Base-by-base conservation (phyloP, 2,888 invertebrate genomes). In the Callyntrura sp. region DNA sequence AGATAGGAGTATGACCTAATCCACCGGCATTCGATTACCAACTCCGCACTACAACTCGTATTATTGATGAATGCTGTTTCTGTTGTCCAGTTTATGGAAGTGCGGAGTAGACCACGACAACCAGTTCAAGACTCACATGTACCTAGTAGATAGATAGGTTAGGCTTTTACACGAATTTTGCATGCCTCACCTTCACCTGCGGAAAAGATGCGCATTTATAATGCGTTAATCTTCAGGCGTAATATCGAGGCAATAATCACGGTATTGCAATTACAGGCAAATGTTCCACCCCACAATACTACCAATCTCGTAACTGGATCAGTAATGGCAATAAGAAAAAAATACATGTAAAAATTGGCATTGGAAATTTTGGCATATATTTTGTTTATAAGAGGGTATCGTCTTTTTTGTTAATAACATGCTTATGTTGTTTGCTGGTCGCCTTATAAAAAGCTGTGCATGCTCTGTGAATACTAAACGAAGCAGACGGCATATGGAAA, bases 291-390 rank as follows among this genome's bases (percentile, higher is more conserved):
- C 62, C 28, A 85, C 25, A 35, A 76, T 17, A 14, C 12, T 62
- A 62, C 85, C 85, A 85, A 85, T 85, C 85, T 85, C 25, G 23
- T 73, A 85, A 85, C 76, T 76, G 85, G 85, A 85, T 76, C 85
- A 85, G 55, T 78, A 78, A 28, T 68, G 25, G n/a, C n/a, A n/a
- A n/a, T n/a, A n/a, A n/a, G n/a, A n/a, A n/a, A n/a, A n/a, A n/a
- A n/a, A n/a, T n/a, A n/a, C n/a, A n/a, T n/a, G n/a, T n/a, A n/a
- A n/a, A n/a, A n/a, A n/a, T n/a, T n/a, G n/a, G n/a, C n/a, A n/a
- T n/a, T n/a, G n/a, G n/a, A n/a, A n/a, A n/a, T n/a, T n/a, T n/a
- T n/a, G n/a, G n/a, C n/a, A n/a, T n/a, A n/a, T n/a, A n/a, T n/a
- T n/a, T n/a, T n/a, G n/a, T n/a, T n/a, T n/a, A n/a, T n/a, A n/a